A percentile compares a stretch with the other conserved stretches of the same genome.
Evolutionary conservation across 2,888 invertebrate genomes (phyloP).

Genomic region (Ariolimax columbianus): DNA sequence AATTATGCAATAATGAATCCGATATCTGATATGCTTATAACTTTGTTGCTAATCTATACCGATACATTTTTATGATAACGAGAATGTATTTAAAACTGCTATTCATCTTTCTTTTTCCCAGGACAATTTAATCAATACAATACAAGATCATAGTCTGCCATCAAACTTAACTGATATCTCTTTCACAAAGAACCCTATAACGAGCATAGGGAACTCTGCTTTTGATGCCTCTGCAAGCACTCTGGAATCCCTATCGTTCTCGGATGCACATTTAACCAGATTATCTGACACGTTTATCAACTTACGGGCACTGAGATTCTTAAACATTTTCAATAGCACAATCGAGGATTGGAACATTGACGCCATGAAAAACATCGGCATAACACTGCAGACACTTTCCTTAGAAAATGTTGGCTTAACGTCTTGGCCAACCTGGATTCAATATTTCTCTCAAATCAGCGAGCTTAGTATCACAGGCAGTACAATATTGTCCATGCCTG

Average conservation of each 20-base stretch:
- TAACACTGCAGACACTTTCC: neutral
- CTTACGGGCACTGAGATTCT: neutral
- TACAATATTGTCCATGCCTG: neutral
- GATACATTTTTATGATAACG: too few species aligned
- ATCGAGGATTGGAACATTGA: neutral
- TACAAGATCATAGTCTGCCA: neutral
- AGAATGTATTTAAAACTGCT: too few species aligned
- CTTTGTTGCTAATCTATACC: too few species aligned
- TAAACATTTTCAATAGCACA: neutral
- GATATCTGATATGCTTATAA: too few species aligned
- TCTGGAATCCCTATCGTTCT: neutral
- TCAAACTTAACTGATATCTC: neutral
- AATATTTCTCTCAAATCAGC: neutral
- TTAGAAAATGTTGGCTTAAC: neutral
- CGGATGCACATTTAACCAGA: neutral
- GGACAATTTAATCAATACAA: too few species aligned
- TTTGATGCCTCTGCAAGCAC: neutral
- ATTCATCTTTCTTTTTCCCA: too few species aligned
- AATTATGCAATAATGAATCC: too few species aligned
- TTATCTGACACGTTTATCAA: neutral
- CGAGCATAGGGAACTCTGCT: neutral
- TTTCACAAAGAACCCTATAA: neutral
- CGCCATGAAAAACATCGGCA: neutral
- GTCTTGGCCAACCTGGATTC: neutral
- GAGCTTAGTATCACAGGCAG: neutral